Evolutionary conservation across 2,797 vertebrate genomes (phyloP).

Genomic region (Anguilla marmorata): DNA sequence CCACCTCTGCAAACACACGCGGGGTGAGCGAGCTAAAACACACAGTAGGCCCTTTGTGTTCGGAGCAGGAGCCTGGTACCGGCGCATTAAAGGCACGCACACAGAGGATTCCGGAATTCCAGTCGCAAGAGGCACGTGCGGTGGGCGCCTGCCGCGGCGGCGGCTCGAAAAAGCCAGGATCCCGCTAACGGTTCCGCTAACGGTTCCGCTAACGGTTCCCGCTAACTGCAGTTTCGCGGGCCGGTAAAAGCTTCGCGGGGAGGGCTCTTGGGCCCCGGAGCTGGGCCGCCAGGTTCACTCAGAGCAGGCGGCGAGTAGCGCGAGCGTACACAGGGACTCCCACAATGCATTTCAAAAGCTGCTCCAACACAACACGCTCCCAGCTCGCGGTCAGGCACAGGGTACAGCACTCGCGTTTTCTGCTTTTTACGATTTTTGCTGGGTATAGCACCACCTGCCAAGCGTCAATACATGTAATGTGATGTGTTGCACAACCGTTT

Average conservation of each 20-base stretch:
- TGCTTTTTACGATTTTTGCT: background rate
- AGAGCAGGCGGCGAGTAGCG: background rate
- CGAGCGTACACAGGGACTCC: background rate
- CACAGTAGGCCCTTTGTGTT: slow-evolving; percentile 47
- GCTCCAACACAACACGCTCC: background rate
- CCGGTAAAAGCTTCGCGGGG: background rate
- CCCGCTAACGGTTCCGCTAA: too few species aligned
- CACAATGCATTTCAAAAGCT: background rate
- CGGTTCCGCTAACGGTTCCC: too few species aligned
- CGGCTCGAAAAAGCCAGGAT: background rate
- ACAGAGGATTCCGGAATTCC: slow-evolving; percentile 35
- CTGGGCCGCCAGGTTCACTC: background rate
- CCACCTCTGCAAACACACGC: slow-evolving; percentile 34
- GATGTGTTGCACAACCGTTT: too few species aligned
- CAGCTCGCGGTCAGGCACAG: background rate
- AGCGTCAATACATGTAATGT: background rate
- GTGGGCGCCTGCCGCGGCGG: too few species aligned
- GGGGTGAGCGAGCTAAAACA: slow-evolving; percentile 26
- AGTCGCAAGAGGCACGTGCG: background rate
- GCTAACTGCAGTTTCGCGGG: background rate
- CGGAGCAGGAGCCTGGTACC: slow-evolving; percentile 47
- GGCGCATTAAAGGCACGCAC: slow-evolving; percentile 29
- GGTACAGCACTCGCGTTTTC: background rate
- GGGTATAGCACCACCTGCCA: background rate
- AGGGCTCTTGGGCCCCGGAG: background rate